Conservation (phyloP, 2,888 invertebrate species). For the Thera obeliscata region DNA sequence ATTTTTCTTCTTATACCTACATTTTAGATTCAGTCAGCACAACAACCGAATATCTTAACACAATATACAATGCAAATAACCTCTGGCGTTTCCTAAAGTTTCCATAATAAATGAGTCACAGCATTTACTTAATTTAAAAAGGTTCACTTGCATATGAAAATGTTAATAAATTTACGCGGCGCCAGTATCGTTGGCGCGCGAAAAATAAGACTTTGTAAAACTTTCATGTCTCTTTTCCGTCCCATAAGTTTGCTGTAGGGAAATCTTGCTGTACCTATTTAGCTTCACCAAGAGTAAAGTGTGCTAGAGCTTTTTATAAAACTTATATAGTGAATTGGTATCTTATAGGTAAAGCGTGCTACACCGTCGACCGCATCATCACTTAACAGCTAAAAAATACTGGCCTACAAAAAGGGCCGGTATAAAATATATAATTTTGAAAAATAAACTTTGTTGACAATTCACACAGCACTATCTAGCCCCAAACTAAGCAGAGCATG, state of each 20-base stretch:
- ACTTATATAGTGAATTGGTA: too few relatives aligned
- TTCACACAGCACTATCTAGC: too few relatives aligned
- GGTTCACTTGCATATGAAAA: not conserved
- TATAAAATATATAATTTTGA: too few relatives aligned
- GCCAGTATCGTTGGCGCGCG: not conserved
- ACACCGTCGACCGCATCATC: too few relatives aligned
- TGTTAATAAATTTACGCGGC: not conserved
- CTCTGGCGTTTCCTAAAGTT: not conserved
- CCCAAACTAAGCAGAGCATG: too few relatives aligned
- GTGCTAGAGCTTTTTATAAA: not conserved
- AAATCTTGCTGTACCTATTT: slow-evolving; percentile 5
- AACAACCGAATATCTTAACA: too few relatives aligned
- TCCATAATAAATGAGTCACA: not conserved
- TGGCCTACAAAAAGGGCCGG: not conserved
- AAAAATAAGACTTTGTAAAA: slow-evolving; percentile 3
- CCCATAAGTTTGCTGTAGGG: slow-evolving; percentile 1
- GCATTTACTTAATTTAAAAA: slow-evolving; percentile 4
- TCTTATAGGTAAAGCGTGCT: too few relatives aligned
- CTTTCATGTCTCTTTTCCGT: slow-evolving; percentile 4
- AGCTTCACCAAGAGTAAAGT: not conserved
- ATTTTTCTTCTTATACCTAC: too few relatives aligned
- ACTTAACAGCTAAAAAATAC: not conserved
- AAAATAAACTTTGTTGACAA: too few relatives aligned
- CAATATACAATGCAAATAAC: not conserved
- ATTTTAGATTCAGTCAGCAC: too few relatives aligned